A percentile compares a stretch with the other conserved stretches of the same genome.
Evolutionary conservation across 1,140 invertebrate species (phyloP).

Genomic region (Drosophila yakuba): DNA sequence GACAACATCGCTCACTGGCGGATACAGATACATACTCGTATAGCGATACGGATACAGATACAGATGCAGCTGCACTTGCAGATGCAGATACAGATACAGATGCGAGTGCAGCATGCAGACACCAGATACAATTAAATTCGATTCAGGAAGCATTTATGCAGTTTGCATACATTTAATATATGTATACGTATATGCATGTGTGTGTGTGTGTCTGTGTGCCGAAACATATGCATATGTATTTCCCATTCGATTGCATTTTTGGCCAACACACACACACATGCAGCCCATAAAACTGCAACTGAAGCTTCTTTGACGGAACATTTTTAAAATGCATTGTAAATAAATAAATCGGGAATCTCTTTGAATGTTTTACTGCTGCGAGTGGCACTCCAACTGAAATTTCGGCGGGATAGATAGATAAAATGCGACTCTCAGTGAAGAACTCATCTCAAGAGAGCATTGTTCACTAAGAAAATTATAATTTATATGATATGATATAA

Average conservation of each 20-base stretch:
- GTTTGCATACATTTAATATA: constrained; percentile 56
- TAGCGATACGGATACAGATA: constrained; percentile 11
- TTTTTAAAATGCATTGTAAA: constrained; percentile 27
- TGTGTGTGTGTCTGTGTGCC: background rate
- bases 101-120: constrained; percentile 38
- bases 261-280: background rate
- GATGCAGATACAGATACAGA: constrained; percentile 29
- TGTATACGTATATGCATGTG: background rate
- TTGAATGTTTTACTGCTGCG: constrained; percentile 26
- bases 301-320: constrained; percentile 48
- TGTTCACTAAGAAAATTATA: too few relatives aligned
- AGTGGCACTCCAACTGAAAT: constrained; percentile 12
- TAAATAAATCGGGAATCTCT: constrained; percentile 28
- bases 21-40: constrained; percentile 10
- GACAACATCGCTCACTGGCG: constrained; percentile 54
- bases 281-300: constrained; percentile 28
- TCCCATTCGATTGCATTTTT: constrained; percentile 18
- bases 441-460: too few relatives aligned
- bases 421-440: too few relatives aligned
- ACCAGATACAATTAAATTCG: constrained; percentile 80
- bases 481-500: too few relatives aligned
- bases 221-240: constrained; percentile 26
- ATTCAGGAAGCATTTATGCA: constrained; percentile 81
- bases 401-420: background rate
- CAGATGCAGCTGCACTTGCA: constrained; percentile 16